These are phyloP conservation scores for Bubo blakistoni DNA, from an alignment of 2,113 vertebrate genomes.

Conservation along the genomic window DNA sequence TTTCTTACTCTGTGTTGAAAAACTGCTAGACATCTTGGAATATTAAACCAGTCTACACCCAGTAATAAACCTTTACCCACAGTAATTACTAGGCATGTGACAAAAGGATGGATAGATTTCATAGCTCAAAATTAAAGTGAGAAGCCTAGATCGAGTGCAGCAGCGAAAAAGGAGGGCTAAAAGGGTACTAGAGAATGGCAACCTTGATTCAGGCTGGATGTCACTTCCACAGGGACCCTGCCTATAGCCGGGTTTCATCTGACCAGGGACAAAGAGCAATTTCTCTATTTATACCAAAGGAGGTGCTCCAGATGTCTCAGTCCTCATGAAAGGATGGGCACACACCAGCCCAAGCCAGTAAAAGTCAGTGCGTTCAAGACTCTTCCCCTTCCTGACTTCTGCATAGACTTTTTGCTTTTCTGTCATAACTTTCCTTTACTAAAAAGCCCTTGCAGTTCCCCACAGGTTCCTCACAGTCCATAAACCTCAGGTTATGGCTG, in stretches of 20 bases:
- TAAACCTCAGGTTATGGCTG: background rate
- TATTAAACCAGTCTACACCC: background rate
- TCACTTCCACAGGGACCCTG: background rate
- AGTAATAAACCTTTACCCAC: background rate
- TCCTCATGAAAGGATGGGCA: background rate
- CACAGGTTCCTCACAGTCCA: background rate
- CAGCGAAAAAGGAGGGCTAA: background rate
- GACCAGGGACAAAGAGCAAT: background rate
- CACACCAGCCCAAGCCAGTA: background rate
- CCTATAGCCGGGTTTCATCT: background rate
- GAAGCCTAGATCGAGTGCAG: background rate
- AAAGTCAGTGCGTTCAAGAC: rapidly evolving
- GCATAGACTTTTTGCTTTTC: background rate
- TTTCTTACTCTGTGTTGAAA: background rate
- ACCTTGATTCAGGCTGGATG: background rate
- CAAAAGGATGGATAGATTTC: background rate
- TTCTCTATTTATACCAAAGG: background rate
- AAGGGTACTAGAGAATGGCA: background rate
- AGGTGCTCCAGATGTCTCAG: background rate
- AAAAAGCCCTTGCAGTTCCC: background rate
- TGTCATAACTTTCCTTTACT: background rate
- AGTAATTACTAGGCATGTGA: background rate
- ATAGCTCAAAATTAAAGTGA: background rate
- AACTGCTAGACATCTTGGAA: background rate
- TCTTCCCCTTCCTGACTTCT: background rate